A percentile compares a stretch with the other conserved stretches of the same genome.
These are phyloP conservation scores for Deilephila elpenor DNA, from an alignment of 2,888 invertebrate species.

Conservation along the genomic window DNA sequence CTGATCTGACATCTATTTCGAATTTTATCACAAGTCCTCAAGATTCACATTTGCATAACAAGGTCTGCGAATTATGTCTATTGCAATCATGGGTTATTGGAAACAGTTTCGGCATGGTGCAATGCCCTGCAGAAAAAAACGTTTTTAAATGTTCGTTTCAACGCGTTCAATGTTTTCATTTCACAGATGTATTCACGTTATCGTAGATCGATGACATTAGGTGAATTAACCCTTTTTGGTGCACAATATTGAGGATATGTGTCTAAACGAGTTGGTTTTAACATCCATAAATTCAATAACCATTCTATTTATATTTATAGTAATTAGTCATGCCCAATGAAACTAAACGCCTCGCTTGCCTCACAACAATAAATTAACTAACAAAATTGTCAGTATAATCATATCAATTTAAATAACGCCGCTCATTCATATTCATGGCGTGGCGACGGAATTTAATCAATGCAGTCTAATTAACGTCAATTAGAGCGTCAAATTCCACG, in stretches of 20 bases:
- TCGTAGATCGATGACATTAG: conserved; percentile 10
- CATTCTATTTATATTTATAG: too few relatives aligned
- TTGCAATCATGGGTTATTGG: conserved; percentile 37
- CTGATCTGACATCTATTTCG: conserved; percentile 30
- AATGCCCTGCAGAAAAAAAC: conserved; percentile 35
- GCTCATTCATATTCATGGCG: conserved; percentile 64
- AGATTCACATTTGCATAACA: conserved; percentile 33
- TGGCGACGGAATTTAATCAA: conserved; percentile 61
- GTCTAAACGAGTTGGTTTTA: neutral
- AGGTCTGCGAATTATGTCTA: neutral
- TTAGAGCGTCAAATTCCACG: conserved; percentile 44
- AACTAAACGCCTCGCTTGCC: neutral
- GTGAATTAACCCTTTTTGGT: neutral
- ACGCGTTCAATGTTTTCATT: neutral
- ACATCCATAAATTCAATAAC: too few relatives aligned
- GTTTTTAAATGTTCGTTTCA: neutral
- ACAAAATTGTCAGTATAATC: conserved; percentile 45
- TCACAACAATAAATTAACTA: conserved; percentile 42
- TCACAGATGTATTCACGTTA: neutral
- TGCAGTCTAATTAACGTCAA: conserved; percentile 51
- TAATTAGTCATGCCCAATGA: too few relatives aligned
- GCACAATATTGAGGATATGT: neutral
- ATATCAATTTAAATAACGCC: conserved; percentile 54
- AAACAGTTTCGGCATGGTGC: conserved; percentile 41
- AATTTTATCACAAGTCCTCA: conserved; percentile 37